A percentile compares a stretch with the other conserved stretches of the same genome.
Evolutionary conservation across 2,888 invertebrate species (phyloP).

Genomic region (Dasypolia templi): DNA sequence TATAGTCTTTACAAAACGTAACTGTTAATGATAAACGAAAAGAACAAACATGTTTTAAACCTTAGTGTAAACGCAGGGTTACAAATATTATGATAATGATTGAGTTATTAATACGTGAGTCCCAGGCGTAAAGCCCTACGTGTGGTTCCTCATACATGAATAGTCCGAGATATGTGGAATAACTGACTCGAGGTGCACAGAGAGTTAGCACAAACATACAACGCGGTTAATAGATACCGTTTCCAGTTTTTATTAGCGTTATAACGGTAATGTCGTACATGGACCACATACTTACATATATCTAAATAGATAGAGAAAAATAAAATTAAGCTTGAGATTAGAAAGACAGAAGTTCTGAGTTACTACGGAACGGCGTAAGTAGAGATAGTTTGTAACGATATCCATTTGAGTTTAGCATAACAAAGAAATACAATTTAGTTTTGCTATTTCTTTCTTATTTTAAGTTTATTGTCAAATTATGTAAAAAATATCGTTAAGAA

Average conservation of each 20-base stretch:
- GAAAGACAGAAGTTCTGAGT: neutral
- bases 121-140: neutral
- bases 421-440: slow-evolving; percentile 7
- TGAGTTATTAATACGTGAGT: neutral
- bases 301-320: neutral
- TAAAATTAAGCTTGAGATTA: neutral
- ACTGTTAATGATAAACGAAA: neutral
- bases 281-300: neutral
- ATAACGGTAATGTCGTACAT: neutral
- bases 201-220: slow-evolving; percentile 21
- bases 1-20: neutral
- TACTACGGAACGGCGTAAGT: neutral
- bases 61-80: neutral
- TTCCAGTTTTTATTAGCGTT: neutral
- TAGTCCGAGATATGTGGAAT: slow-evolving; percentile 26
- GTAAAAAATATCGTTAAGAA: neutral
- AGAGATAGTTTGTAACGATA: neutral
- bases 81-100: slow-evolving; percentile 2
- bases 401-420: slow-evolving; percentile 3
- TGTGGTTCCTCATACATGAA: neutral
- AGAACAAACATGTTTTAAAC: neutral
- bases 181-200: slow-evolving; percentile 46
- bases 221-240: neutral
- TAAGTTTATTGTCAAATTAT: slow-evolving; percentile 32
- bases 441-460: slow-evolving; percentile 3